Percentiles rank a stretch among this genome's conserved stretches.
phyloP scores from a whole-genome alignment of 2,888 invertebrate genomes.

The Cantharis rufa region DNA sequence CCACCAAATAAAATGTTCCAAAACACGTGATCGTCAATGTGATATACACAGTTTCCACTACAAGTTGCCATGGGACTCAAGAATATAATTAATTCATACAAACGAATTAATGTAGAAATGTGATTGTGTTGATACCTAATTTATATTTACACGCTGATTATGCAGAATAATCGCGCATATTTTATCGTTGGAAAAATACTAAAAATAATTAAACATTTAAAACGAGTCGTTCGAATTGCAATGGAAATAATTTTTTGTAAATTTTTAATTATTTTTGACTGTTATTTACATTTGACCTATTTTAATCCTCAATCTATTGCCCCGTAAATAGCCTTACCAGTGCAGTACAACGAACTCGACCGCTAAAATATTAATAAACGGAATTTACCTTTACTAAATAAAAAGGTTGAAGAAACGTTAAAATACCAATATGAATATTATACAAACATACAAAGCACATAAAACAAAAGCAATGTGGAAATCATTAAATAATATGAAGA shows the following conservation, averaged over 20 bases:
- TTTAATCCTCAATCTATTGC: neutral
- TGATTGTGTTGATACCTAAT: constrained; percentile 14
- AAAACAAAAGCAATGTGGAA: neutral
- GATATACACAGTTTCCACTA: constrained; percentile 11
- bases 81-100: constrained; percentile 25
- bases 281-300: neutral
- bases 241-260: neutral
- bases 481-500: neutral
- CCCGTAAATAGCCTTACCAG: neutral
- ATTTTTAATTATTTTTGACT: neutral
- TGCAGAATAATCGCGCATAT: neutral
- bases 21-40: constrained; percentile 21
- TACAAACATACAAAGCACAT: neutral
- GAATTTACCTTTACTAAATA: neutral
- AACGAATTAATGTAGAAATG: constrained; percentile 21
- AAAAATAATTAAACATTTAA: neutral
- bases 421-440: neutral
- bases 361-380: neutral
- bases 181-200: neutral
- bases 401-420: neutral
- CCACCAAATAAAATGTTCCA: constrained; percentile 11
- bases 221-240: neutral
- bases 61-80: constrained; percentile 20
- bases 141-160: constrained; percentile 25
- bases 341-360: neutral